A percentile compares a stretch with the other conserved stretches of the same genome.
Conservation (phyloP, 2,888 invertebrate genomes). For the Dyspetes luteomarginatus region DNA sequence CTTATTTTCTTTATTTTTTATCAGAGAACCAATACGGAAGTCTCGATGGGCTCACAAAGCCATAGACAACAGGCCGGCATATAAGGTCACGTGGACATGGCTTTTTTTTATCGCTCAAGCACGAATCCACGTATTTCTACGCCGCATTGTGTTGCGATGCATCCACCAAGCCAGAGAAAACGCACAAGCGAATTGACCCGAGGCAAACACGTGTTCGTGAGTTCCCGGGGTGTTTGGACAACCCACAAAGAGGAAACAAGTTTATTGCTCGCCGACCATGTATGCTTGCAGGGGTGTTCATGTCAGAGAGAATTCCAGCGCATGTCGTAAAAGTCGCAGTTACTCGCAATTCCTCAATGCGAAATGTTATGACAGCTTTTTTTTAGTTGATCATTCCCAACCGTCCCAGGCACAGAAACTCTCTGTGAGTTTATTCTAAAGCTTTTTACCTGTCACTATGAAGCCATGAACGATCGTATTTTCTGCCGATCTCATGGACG, state of each 20-base stretch:
- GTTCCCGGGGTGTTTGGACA: conserved; percentile 21
- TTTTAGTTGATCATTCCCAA: neutral
- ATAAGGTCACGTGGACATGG: conserved; percentile 8
- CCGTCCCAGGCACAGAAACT: neutral
- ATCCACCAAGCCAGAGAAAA: neutral
- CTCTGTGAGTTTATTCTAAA: too few species aligned
- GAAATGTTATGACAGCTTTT: conserved; percentile 37
- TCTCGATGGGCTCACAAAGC: conserved; percentile 12
- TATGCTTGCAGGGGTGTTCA: conserved; percentile 1
- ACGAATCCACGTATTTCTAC: conserved; percentile 15
- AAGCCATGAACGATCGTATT: too few species aligned
- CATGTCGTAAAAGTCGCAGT: conserved; percentile 32
- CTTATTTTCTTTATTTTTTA: conserved; percentile 11
- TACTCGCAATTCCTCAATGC: conserved; percentile 9
- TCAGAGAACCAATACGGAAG: neutral
- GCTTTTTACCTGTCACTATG: too few species aligned
- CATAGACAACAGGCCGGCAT: neutral
- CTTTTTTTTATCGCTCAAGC: conserved; percentile 7
- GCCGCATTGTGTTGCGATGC: neutral
- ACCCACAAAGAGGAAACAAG: conserved; percentile 21
- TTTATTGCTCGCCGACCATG: conserved; percentile 19
- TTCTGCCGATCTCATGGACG: too few species aligned
- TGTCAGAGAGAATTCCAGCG: conserved; percentile 32
- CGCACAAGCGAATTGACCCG: conserved; percentile 16
- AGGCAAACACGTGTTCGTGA: conserved; percentile 28